Conservation (phyloP, 37 sponge, comb jelly and placozoan genomes). For the Cliona cf. orientalis region DNA sequence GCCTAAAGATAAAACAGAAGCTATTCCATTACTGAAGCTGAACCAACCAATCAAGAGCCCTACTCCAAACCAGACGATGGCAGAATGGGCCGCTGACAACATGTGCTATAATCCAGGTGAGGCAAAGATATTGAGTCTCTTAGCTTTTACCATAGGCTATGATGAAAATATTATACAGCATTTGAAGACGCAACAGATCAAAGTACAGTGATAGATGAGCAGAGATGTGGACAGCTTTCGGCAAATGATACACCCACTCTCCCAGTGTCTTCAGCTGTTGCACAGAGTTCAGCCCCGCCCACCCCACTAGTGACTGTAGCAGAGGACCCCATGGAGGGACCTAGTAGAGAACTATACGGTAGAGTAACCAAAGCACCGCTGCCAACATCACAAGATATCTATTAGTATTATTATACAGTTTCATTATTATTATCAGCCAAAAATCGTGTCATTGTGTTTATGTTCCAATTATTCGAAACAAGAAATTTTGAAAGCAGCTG, state of each 20-base stretch:
- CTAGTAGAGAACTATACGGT: background rate
- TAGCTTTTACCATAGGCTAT: background rate
- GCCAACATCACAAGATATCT: no score
- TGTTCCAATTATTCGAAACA: no score
- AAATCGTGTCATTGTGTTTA: no score
- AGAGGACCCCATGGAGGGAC: background rate
- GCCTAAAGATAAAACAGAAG: background rate
- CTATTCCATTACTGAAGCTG: background rate
- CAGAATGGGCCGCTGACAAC: conserved; percentile 37
- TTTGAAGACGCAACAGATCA: conserved; percentile 18
- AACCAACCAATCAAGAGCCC: background rate
- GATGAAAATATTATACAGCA: conserved; percentile 8
- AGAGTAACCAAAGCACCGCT: no score
- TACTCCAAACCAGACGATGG: conserved; percentile 10
- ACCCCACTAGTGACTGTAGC: background rate
- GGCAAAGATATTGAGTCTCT: background rate
- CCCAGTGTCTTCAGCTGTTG: background rate
- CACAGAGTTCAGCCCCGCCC: background rate
- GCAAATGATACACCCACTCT: background rate
- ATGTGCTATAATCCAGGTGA: conserved; percentile 41
- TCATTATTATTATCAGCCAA: no score
- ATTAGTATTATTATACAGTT: no score
- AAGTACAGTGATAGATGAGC: background rate
- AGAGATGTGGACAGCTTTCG: background rate
- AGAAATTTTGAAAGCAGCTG: no score